Evolutionary conservation across 2,113 vertebrate genomes (phyloP), one percentile per base, ranked within the genome.

Genomic region (Notothenia coriiceps): DNA sequence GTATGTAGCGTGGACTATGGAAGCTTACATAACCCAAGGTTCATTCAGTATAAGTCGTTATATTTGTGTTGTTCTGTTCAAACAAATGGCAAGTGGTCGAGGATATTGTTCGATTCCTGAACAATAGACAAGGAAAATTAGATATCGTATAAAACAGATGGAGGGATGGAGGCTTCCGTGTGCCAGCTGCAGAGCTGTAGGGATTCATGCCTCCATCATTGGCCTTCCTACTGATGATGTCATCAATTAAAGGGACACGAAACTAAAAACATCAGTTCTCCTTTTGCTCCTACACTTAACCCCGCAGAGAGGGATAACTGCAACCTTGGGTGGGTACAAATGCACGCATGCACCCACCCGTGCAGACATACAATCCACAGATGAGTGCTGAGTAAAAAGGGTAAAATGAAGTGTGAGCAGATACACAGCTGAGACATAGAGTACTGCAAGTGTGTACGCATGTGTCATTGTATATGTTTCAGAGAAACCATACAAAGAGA

Each of bases 401-500:
- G 71, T 54, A n/a, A 25, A 25, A 11, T 66, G 70, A 55, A 35
- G 70, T 44, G 63, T 71, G 78, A 84, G 63, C 35, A 44, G 57
- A 84, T 62, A 80, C 70, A 74, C 66, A 81, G 59, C 70, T 74
- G 25, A 62, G 79, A 68, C 83, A 69, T 78, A 82, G 47, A 29
- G 40, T 59, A 54, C 80, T 17, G 65, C 56, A 40, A 67, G 54
- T 44, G 56, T 62, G 50, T 54, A 54, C 43, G 61, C 5, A 49
- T 44, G 29, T 79, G 68, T 72, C 44, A 65, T 44, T 60, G 70
- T 54, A 57, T 77, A 54, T 54, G 61, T 85, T 82, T 89, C 63
- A 82, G 66, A 59, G 73, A 77, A 64, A 56, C 70, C 69, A 91
- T 91, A 94, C 91, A 94, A 95, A 94, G 90, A 91, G 78, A 94